Evolutionary conservation across 2,113 vertebrate species (phyloP).

Genomic region (Platichthys stellatus): DNA sequence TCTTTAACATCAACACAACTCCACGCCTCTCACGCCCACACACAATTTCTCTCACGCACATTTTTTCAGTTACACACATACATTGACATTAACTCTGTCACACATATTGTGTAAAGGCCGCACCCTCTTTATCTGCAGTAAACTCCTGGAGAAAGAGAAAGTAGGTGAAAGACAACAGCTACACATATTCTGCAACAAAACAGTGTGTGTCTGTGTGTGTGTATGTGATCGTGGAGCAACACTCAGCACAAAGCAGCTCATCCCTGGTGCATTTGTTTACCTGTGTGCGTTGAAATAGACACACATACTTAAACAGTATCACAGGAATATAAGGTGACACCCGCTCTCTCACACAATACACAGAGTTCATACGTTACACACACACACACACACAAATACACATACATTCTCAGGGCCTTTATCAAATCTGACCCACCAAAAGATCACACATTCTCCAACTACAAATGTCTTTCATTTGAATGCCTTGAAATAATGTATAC

Average conservation of each 20-base stretch:
- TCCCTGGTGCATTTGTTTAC: conserved; percentile 20
- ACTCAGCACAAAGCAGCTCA: conserved; percentile 35
- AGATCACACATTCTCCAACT: not conserved
- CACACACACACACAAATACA: not conserved
- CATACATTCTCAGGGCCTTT: not conserved
- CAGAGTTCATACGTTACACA: not conserved
- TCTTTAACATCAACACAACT: not conserved
- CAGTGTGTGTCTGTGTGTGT: conserved; percentile 12
- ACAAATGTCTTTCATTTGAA: too few species aligned
- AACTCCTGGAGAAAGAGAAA: conserved; percentile 39
- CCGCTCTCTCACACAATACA: not conserved
- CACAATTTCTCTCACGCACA: conserved; percentile 1
- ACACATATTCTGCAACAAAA: conserved; percentile 44
- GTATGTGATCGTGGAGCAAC: conserved; percentile 20
- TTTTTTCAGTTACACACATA: conserved; percentile 2
- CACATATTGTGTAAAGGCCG: not conserved
- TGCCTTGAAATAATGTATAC: too few species aligned
- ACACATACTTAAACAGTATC: conserved; percentile 7
- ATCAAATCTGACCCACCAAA: not conserved
- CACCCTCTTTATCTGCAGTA: conserved; percentile 30
- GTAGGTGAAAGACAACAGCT: conserved; percentile 33
- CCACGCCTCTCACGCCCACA: not conserved
- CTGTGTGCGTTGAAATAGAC: conserved; percentile 1
- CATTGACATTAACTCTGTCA: conserved; percentile 3
- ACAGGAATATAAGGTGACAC: conserved; percentile 40